Conservation (phyloP, 2,888 invertebrate species). For the Xylota segnis region DNA sequence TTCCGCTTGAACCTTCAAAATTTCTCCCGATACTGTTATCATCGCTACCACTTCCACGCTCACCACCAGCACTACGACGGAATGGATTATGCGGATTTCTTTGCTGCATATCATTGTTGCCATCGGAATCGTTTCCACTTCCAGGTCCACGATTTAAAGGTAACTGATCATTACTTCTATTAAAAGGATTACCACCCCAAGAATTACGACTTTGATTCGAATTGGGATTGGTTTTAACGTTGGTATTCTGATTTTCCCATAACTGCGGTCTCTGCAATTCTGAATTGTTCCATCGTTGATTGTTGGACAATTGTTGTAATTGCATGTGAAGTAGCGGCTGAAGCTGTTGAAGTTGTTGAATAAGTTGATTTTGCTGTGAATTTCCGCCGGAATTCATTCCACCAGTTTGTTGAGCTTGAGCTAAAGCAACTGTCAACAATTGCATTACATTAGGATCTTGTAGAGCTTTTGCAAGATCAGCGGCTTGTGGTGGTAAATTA, state of each 20-base stretch:
- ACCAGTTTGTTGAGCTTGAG: constrained; percentile 80
- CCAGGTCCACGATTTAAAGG: constrained; percentile 82
- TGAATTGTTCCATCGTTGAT: constrained; percentile 61
- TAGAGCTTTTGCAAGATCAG: constrained; percentile 80
- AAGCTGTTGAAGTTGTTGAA: constrained; percentile 66
- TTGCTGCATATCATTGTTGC: constrained; percentile 82
- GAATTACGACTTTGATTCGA: constrained; percentile 35
- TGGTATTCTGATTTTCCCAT: constrained; percentile 49
- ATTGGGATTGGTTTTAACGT: constrained; percentile 13
- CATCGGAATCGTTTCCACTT: constrained; percentile 83
- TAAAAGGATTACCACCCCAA: constrained; percentile 43
- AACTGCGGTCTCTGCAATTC: constrained; percentile 13
- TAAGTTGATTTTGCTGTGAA: constrained; percentile 48
- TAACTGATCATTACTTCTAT: constrained; percentile 34
- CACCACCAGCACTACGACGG: constrained; percentile 36
- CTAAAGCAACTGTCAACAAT: constrained; percentile 81
- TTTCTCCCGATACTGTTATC: constrained; percentile 69
- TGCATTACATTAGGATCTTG: constrained; percentile 82
- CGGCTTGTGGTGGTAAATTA: constrained; percentile 53
- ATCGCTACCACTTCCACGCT: constrained; percentile 9
- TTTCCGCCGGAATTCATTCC: constrained; percentile 28
- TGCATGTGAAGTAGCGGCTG: constrained; percentile 57
- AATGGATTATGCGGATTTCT: constrained; percentile 68
- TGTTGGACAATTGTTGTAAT: constrained; percentile 37
- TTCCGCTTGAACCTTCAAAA: neutral